phyloP scores from a whole-genome alignment of 2,797 vertebrate genomes.

The Lemur catta region DNA sequence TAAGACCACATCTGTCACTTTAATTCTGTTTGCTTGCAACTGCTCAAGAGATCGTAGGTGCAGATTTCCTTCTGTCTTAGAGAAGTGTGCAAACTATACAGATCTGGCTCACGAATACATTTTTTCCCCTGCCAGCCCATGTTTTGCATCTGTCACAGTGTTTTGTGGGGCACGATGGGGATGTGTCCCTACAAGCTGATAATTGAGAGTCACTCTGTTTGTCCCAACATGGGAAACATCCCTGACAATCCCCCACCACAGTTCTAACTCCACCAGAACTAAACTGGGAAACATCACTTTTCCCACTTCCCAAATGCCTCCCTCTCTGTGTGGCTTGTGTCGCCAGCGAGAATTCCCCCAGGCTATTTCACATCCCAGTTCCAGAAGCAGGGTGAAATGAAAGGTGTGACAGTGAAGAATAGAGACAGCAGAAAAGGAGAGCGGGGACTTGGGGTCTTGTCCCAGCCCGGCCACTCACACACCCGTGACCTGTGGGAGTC shows the following conservation, averaged over 20 bases:
- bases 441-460: neutral
- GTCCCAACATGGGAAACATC: constrained; percentile 31
- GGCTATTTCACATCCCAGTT: neutral
- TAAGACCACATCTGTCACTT: neutral
- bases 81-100: neutral
- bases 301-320: constrained; percentile 41
- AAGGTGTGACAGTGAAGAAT: neutral
- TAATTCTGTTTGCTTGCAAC: neutral
- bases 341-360: neutral
- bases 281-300: neutral
- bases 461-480: neutral
- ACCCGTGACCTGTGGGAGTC: neutral
- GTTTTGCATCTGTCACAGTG: constrained; percentile 1
- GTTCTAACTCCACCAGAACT: constrained; percentile 33
- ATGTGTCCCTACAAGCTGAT: neutral
- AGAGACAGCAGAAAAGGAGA: neutral
- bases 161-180: neutral
- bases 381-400: neutral
- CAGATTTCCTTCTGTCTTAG: neutral
- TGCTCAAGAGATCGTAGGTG: neutral
- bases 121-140: neutral
- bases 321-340: neutral
- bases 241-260: neutral
- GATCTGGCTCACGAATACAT: neutral
- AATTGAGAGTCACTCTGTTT: neutral